Evolutionary conservation across 2,797 vertebrate genomes (phyloP).

Genomic region (Sciurus vulgaris): DNA sequence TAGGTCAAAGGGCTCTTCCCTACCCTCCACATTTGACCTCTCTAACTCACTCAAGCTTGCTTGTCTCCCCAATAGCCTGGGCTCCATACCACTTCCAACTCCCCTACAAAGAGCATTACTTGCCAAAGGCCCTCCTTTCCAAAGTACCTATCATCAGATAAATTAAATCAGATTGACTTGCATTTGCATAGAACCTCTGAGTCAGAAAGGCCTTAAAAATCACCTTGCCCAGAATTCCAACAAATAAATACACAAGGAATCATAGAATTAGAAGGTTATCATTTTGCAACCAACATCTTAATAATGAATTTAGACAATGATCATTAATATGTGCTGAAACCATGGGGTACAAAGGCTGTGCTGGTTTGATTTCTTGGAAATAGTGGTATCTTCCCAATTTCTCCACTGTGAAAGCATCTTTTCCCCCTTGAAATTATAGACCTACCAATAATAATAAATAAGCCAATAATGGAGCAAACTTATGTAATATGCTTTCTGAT

Average conservation of each 20-base stretch:
- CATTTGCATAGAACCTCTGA: slow-evolving; percentile 19
- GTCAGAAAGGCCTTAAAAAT: slow-evolving; percentile 48
- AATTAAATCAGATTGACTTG: not conserved
- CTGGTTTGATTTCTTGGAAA: slow-evolving; percentile 42
- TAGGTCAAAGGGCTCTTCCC: slow-evolving; percentile 26
- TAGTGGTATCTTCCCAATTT: not conserved
- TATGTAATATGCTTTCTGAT: not conserved
- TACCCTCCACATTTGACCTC: not conserved
- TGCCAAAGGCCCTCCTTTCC: not conserved
- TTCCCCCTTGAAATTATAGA: slow-evolving; percentile 31
- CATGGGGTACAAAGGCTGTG: not conserved
- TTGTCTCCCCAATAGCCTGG: not conserved
- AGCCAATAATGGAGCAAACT: not conserved
- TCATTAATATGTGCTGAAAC: not conserved
- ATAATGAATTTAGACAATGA: not conserved
- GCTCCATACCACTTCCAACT: not conserved
- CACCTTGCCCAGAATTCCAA: not conserved
- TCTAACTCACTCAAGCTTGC: not conserved
- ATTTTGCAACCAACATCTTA: slow-evolving; percentile 17
- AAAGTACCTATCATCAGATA: not conserved
- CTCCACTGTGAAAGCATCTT: not conserved
- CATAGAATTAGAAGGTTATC: not conserved
- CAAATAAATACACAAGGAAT: not conserved
- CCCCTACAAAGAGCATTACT: not conserved
- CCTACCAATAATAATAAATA: slow-evolving; percentile 1